Conservation (phyloP, 2,888 invertebrate genomes). For the Saturnia pavonia region DNA sequence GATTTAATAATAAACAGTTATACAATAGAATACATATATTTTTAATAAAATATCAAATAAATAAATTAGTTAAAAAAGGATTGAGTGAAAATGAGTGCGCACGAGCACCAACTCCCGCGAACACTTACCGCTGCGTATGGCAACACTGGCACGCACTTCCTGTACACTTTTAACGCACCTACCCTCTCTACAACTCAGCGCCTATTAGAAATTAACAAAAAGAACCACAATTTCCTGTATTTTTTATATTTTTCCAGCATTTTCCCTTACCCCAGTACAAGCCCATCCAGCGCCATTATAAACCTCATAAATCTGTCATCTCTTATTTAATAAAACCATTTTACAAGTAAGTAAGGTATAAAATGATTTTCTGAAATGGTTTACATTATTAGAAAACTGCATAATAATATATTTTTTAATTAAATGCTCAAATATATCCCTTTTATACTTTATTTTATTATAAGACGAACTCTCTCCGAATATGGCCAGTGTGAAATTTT, state of each 20-base stretch:
- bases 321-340: not conserved
- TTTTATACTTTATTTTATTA: not conserved
- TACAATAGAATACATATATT: constrained; percentile 3
- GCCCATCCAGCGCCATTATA: constrained; percentile 13
- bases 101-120: constrained; percentile 43
- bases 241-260: constrained; percentile 49
- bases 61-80: constrained; percentile 15
- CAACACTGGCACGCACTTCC: constrained; percentile 64
- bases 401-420: not conserved
- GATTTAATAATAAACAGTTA: not conserved
- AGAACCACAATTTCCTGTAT: constrained; percentile 59
- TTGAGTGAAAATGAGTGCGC: constrained; percentile 24
- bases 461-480: not conserved
- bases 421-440: not conserved
- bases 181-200: constrained; percentile 71
- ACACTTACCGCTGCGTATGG: constrained; percentile 64
- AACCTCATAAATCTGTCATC: constrained; percentile 18
- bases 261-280: constrained; percentile 47
- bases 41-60: constrained; percentile 11
- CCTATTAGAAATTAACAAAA: constrained; percentile 71
- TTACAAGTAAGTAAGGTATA: not conserved
- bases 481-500: not conserved
- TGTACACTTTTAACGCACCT: constrained; percentile 57
- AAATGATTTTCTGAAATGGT: not conserved
- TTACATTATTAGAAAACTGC: not conserved